Evolutionary conservation across 2,888 invertebrate genomes (phyloP).

Genomic region (Pteria penguin): DNA sequence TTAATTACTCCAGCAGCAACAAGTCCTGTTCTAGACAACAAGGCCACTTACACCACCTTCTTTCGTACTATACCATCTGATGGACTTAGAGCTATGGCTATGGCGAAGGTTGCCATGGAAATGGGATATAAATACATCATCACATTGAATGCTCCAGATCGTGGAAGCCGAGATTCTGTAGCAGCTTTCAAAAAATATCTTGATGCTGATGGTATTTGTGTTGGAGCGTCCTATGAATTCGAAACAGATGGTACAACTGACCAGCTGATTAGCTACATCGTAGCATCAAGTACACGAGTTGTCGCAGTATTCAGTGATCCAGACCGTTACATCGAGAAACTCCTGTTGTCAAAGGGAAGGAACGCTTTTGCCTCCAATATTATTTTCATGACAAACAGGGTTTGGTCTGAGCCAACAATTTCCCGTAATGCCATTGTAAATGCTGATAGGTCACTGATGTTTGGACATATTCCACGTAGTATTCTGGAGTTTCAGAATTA

Average conservation of each 20-base stretch:
- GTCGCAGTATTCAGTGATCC: constrained; percentile 72
- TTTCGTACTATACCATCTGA: constrained; percentile 75
- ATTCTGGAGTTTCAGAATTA: constrained; percentile 69
- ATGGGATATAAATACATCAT: constrained; percentile 71
- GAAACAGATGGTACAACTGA: constrained; percentile 65
- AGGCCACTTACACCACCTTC: constrained; percentile 62
- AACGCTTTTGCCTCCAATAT: constrained; percentile 40
- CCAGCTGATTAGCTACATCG: constrained; percentile 63
- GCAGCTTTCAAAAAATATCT: constrained; percentile 59
- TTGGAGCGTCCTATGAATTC: constrained; percentile 71
- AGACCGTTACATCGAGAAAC: constrained; percentile 58
- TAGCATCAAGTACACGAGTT: constrained; percentile 62
- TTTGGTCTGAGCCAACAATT: constrained; percentile 56
- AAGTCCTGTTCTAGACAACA: constrained; percentile 63
- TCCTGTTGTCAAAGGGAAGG: constrained; percentile 56
- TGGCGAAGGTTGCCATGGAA: constrained; percentile 64
- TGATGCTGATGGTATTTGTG: constrained; percentile 64
- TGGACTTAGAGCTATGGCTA: constrained; percentile 60
- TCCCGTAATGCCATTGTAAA: constrained; percentile 2
- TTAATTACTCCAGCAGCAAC: constrained; percentile 78
- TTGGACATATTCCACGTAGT: constrained; percentile 44
- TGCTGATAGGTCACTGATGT: constrained; percentile 49
- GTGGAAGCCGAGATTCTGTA: constrained; percentile 59
- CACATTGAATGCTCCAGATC: constrained; percentile 69
- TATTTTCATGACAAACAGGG: constrained; percentile 66